A percentile compares a stretch with the other conserved stretches of the same genome.
phyloP scores from a whole-genome alignment of 2,888 invertebrate genomes.

The Corythucha ciliata region DNA sequence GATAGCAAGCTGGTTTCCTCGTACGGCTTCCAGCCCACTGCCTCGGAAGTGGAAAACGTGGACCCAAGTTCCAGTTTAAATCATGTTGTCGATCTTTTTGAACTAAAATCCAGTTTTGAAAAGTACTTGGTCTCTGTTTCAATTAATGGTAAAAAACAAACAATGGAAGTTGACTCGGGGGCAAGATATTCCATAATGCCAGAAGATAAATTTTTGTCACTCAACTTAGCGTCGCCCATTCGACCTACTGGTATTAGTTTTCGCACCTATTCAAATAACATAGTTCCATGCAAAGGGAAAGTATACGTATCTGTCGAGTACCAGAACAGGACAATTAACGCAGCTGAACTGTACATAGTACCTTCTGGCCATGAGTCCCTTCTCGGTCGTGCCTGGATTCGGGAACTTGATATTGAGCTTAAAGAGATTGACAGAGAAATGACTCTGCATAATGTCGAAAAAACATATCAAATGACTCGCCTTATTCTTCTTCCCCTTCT shows the following conservation, averaged over 20 bases:
- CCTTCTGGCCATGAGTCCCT: not conserved
- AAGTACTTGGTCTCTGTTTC: conserved; percentile 13
- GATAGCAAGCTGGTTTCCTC: too few species aligned
- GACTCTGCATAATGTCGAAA: not conserved
- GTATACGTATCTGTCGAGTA: not conserved
- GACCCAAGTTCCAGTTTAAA: too few species aligned
- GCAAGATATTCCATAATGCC: conserved; percentile 6
- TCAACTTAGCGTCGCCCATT: not conserved
- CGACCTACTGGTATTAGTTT: not conserved
- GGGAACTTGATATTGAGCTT: not conserved
- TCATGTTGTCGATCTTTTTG: conserved; percentile 15
- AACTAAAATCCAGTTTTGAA: not conserved
- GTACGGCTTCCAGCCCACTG: too few species aligned
- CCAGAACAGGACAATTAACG: not conserved
- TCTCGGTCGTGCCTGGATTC: conserved; percentile 4
- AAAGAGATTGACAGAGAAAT: not conserved
- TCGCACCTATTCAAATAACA: conserved; percentile 2
- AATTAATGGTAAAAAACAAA: conserved; percentile 10
- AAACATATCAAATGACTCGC: not conserved
- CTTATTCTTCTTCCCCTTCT: not conserved
- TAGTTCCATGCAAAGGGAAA: conserved; percentile 3
- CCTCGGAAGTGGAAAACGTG: too few species aligned
- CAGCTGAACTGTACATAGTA: not conserved
- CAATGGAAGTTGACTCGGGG: conserved; percentile 18
- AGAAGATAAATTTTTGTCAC: not conserved